Percentiles rank a stretch among this genome's conserved stretches.
phyloP scores from a whole-genome alignment of 2,797 vertebrate species.

The Calcarius lapponicus region DNA sequence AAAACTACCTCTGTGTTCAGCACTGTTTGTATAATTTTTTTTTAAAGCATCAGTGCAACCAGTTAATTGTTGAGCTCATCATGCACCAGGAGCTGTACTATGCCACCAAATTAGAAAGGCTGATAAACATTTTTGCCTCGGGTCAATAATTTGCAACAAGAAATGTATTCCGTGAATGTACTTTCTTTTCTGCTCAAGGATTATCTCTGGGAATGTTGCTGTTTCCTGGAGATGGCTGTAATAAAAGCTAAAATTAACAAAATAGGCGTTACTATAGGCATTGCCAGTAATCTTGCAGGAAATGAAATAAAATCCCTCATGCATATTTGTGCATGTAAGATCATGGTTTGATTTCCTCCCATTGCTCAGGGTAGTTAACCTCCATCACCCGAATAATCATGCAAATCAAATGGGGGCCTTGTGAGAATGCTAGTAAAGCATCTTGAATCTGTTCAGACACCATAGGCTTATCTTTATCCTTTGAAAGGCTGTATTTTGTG shows the following conservation, averaged over 20 bases:
- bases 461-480: constrained; percentile 21
- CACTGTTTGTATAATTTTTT: neutral
- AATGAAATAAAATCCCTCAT: neutral
- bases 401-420: constrained; percentile 3
- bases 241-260: constrained; percentile 55
- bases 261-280: constrained; percentile 9
- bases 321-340: neutral
- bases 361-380: constrained; percentile 43
- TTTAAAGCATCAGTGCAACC: neutral
- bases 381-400: constrained; percentile 38
- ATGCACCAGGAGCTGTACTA: neutral
- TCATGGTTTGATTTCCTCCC: constrained; percentile 11
- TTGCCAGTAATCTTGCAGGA: constrained; percentile 24
- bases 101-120: neutral
- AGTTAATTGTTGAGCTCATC: neutral
- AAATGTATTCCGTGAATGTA: neutral
- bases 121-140: constrained; percentile 15
- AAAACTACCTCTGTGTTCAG: neutral
- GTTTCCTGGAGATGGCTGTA: constrained; percentile 36
- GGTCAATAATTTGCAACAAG: constrained; percentile 21
- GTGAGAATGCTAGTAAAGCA: neutral
- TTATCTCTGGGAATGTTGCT: neutral
- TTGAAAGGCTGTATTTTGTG: constrained; percentile 25
- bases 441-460: constrained; percentile 20
- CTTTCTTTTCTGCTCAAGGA: constrained; percentile 28